Base-by-base conservation (phyloP, 2,113 vertebrate genomes). In the Fregetta grallaria region DNA sequence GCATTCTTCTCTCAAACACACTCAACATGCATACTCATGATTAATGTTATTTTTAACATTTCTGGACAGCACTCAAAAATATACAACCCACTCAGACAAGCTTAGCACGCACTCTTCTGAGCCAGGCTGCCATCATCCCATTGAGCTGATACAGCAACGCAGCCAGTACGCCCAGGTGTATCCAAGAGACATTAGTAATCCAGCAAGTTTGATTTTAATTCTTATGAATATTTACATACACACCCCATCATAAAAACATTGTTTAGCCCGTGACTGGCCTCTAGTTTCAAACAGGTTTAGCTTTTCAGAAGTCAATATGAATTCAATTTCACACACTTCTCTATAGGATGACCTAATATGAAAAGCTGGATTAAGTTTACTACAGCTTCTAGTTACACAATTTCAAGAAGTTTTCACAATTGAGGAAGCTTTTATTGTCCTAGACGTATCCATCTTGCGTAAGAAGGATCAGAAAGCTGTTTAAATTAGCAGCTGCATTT, bases 21-120 rank as follows among this genome's bases (percentile, higher is more conserved):
- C 77, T 86, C 84, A 38, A 92, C 74, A 66, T 61, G 77, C 74
- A 82, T 4, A 92, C 87, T 78, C 83, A 83, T 29, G 86, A 96
- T 87, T 86, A 89, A 97, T 87, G 91, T 94, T 97, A 96, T 96
- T 95, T 97, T 97, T 95, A 94, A 95, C 92, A 89, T 72, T 94
- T 96, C 94, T 97, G 94, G 95, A 95, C 58, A 87, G 61, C 53
- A 49, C 66, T 91, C 80, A 71, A 40, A 93, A 88, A 92, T 68
- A 96, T 3, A 75, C 44, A 91, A 34, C 70, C 73, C 91, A 76
- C 77, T 86, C 82, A 81, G 90, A 80, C 86, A 45, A 47, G 34
- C 66, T 91, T 26, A 80, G 71, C 59, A 90, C 4, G 1, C 10
- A 6, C 58, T 68, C 78, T 23, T 80, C 27, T 36, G 42, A 92